Conservation (phyloP, 2,797 vertebrate genomes). For the Melanotaenia trifasciata region DNA sequence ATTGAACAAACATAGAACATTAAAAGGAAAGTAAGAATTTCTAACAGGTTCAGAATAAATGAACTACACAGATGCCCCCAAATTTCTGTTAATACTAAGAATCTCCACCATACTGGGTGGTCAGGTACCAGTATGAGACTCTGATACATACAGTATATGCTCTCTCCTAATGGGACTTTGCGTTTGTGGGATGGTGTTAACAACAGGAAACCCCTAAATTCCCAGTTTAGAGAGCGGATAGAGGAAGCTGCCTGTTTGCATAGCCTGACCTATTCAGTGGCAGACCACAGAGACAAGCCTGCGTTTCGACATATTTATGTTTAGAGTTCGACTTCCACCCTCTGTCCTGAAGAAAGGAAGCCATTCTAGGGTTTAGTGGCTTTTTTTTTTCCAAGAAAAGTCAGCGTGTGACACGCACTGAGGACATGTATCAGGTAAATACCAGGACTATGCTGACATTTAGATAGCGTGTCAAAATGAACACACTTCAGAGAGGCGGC, state of each 20-base stretch:
- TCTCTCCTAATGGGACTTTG: constrained; percentile 19
- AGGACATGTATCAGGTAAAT: too few species aligned
- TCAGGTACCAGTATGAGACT: too few species aligned
- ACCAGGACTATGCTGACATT: too few species aligned
- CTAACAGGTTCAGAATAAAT: too few species aligned
- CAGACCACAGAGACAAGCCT: constrained; percentile 42
- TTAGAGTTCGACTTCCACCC: constrained; percentile 56
- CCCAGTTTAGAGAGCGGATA: constrained; percentile 14
- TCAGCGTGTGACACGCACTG: too few species aligned
- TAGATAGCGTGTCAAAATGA: too few species aligned
- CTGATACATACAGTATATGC: neutral
- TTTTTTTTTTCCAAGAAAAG: neutral
- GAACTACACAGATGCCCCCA: too few species aligned
- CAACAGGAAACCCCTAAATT: constrained; percentile 31
- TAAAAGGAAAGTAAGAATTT: too few species aligned
- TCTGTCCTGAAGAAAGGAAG: constrained; percentile 29
- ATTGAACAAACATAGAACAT: too few species aligned
- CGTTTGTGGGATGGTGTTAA: constrained; percentile 17
- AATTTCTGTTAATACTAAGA: too few species aligned
- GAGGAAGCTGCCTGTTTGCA: constrained; percentile 68
- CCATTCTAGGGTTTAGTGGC: neutral
- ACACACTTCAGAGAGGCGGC: too few species aligned
- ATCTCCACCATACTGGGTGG: too few species aligned
- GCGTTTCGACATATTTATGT: constrained; percentile 60
- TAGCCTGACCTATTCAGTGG: constrained; percentile 53